Conservation (phyloP, 1,140 invertebrate genomes). For the Aphelenchoides besseyi region DNA sequence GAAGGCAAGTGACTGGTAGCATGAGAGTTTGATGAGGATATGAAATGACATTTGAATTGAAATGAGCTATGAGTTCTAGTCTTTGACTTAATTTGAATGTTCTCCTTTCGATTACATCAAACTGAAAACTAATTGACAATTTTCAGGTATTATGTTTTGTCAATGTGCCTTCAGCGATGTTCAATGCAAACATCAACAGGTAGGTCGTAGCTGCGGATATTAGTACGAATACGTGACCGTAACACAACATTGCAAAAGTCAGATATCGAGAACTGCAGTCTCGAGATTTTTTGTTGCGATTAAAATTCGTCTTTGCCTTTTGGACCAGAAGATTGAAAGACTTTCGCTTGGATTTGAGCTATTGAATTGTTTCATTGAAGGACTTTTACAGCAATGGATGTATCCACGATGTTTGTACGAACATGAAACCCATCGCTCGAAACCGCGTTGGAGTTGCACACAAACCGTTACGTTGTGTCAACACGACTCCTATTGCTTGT, state of each 20-base stretch:
- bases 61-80: too few species aligned
- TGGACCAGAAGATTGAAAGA: not conserved
- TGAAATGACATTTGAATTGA: too few species aligned
- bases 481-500: constrained; percentile 43
- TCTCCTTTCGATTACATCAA: too few species aligned
- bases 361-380: constrained; percentile 27
- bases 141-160: constrained; percentile 60
- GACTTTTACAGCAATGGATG: constrained; percentile 52
- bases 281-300: not conserved
- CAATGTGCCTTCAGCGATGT: constrained; percentile 46
- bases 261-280: not conserved
- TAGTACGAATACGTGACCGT: not conserved
- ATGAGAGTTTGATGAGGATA: too few species aligned
- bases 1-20: too few species aligned
- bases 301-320: not conserved
- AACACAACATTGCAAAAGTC: not conserved
- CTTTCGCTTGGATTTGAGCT: not conserved
- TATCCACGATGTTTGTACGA: constrained; percentile 46
- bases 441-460: constrained; percentile 42
- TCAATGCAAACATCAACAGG: constrained; percentile 46
- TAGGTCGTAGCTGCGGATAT: constrained; percentile 25
- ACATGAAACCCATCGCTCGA: constrained; percentile 6
- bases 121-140: too few species aligned
- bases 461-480: constrained; percentile 42
- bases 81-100: too few species aligned